Base-by-base conservation (phyloP, 2,797 vertebrate species). In the Xenops minutus region DNA sequence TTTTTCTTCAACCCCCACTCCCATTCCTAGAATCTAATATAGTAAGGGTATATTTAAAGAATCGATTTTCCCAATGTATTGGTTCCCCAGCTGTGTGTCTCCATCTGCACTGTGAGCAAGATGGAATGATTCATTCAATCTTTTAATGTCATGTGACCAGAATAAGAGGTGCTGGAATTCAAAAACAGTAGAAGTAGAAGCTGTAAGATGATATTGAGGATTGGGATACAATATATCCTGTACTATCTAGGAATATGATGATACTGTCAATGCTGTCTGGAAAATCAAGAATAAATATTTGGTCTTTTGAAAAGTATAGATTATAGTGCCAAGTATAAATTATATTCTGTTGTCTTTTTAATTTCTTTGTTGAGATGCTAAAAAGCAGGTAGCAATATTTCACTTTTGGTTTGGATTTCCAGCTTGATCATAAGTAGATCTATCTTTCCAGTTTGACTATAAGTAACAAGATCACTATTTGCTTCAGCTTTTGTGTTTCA, bases 91-190 rank as follows among this genome's bases (percentile, higher is more conserved):
- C 44, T 84, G 24, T 75, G 58, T 89, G 55, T 76, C 36, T 91
- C 37, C 56, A 56, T 92, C 63, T 81, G 59, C 9, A 3, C 43
- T 84, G 34, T 32, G 15, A 93, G 51, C 56, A 88, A 73, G 77
- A 63, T 64, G 41, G 56, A 92, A 81, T 88, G 71, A 90, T 92
- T 78, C 93, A 86, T 91, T 92, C 8, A 79, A n/a, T 86, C 63
- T 90, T 90, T 84, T 85, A 90, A 71, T 82, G 88, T 63, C 3
- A 2, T 86, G 26, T 74, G 46, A 58, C 72, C 89, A 93, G 48
- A 90, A 46, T 56, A 54, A 71, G 49, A 85, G 34, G 32, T 67
- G 36, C 67, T 73, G 58, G 41, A 79, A 90, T 86, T 77, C 49
- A 76, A 48, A 78, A 67, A 27, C 26, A 79, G 59, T 86, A 55